phyloP scores from a whole-genome alignment of 64 coral and sea anemone species.

The Actinia tenebrosa region DNA sequence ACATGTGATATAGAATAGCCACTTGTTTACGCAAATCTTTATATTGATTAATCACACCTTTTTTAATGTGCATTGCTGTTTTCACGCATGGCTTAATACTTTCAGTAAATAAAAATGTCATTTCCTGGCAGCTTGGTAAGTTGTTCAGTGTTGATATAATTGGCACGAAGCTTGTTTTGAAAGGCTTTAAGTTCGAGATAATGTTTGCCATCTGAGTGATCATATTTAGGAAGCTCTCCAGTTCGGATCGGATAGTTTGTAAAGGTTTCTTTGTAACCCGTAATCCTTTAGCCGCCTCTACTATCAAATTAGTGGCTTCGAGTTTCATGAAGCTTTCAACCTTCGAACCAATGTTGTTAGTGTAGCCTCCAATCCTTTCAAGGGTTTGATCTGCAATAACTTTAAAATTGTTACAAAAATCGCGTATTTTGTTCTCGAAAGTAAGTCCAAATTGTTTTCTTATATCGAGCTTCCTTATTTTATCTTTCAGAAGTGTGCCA shows the following conservation, averaged over 20 bases:
- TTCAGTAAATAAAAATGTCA: conserved; percentile 32
- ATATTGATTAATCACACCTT: conserved; percentile 32
- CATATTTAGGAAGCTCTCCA: conserved; percentile 34
- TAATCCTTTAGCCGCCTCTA: conserved; percentile 41
- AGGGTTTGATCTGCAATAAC: conserved; percentile 37
- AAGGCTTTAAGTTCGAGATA: conserved; percentile 59
- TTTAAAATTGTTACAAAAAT: conserved; percentile 68
- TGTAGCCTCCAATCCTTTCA: conserved; percentile 46
- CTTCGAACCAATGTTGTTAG: conserved; percentile 45
- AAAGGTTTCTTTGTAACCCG: conserved; percentile 55
- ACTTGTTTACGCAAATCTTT: conserved; percentile 47
- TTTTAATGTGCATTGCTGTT: conserved; percentile 48
- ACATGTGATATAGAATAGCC: conserved; percentile 32
- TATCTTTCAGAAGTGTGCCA: conserved; percentile 51
- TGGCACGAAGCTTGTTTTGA: conserved; percentile 61
- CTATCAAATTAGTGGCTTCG: conserved; percentile 50
- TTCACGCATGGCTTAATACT: conserved; percentile 59
- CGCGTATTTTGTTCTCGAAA: conserved; percentile 52
- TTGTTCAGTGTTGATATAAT: conserved; percentile 53
- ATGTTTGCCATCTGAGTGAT: conserved; percentile 43
- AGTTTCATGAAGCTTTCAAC: conserved; percentile 51
- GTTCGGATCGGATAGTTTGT: conserved; percentile 31
- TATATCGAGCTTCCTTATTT: conserved; percentile 58
- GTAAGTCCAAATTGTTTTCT: conserved; percentile 63
- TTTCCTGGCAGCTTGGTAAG: conserved; percentile 54